Base-by-base conservation (phyloP, 2,797 vertebrate species). In the Gadopsis marmoratus region DNA sequence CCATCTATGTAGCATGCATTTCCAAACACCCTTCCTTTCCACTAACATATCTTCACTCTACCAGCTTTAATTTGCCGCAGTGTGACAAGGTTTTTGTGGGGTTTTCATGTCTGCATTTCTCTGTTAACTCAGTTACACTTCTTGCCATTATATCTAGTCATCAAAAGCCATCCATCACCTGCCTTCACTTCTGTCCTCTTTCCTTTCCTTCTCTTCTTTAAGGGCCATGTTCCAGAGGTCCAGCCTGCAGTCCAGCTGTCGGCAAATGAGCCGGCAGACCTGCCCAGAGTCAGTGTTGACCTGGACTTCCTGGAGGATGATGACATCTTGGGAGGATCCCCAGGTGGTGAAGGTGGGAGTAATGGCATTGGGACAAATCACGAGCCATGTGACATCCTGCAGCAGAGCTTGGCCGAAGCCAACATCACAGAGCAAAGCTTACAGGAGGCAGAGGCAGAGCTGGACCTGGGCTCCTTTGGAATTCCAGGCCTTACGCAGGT, bases 341-440 rank as follows among this genome's bases (percentile, higher is more conserved):
- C 97, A 0, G 89, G 93, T 2, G 95, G 94, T 0, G 93, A 94
- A 2, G 94, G 95, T 31, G 95, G 92, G 7, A 96, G 92, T 68
- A 93, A 96, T 4, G 91, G 95, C 26, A 91, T 96, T 7, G 96
- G 95, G 12, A 86, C 94, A 0, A 96, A 94, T 48, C 88, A 97
- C 0, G 97, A 98, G 66, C 96, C 98, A 1, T 99, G 97, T 21
- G 98, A 99, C 95, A 99, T 99, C 92, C 95, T 99, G 35, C 98
- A 99, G 91, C 98, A 98, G 95, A 98, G 97, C 88, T 91, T 99
- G 81, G 97, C 97, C 0, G 98, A 99, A 90, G 98, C 98, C 79
- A 99, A 99, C 92, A 99, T 99, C 94, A 99, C 98, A 0, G 97
- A 98, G 88, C 98, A 99, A 91, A 99, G 97, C 0, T 87, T 99